Conservation (phyloP, 2,888 invertebrate genomes). For the Tipula helvola region DNA sequence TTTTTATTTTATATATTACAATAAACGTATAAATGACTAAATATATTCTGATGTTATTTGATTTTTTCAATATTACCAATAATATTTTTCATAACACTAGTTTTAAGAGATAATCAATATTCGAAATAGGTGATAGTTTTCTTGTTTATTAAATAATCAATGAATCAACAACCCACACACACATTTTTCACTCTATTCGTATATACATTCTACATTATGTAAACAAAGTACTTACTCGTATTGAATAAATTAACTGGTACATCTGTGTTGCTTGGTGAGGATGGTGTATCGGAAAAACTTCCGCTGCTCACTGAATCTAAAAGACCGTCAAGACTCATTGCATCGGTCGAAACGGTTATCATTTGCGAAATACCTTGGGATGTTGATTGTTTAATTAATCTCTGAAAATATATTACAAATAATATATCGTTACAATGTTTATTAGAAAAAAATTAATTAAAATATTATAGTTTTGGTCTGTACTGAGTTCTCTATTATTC, state of each 20-base stretch:
- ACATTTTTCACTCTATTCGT: too few species aligned
- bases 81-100: not conserved
- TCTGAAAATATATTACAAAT: conserved; percentile 16
- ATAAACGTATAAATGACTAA: not conserved
- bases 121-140: not conserved
- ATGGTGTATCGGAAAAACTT: conserved; percentile 23
- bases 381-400: conserved; percentile 18
- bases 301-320: conserved; percentile 25
- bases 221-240: not conserved
- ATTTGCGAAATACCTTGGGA: conserved; percentile 7
- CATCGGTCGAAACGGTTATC: conserved; percentile 22
- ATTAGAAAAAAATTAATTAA: not conserved
- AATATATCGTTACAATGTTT: too few species aligned
- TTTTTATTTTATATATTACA: not conserved
- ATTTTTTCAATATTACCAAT: not conserved
- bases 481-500: too few species aligned
- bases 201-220: not conserved
- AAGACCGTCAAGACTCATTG: conserved; percentile 24
- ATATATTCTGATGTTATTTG: not conserved
- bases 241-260: not conserved
- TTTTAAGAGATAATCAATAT: not conserved
- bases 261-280: conserved; percentile 18
- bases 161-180: not conserved
- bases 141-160: not conserved
- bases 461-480: too few species aligned